These are phyloP conservation scores for Eupsilia transversa DNA, from an alignment of 2,888 invertebrate genomes.

Conservation along the genomic window DNA sequence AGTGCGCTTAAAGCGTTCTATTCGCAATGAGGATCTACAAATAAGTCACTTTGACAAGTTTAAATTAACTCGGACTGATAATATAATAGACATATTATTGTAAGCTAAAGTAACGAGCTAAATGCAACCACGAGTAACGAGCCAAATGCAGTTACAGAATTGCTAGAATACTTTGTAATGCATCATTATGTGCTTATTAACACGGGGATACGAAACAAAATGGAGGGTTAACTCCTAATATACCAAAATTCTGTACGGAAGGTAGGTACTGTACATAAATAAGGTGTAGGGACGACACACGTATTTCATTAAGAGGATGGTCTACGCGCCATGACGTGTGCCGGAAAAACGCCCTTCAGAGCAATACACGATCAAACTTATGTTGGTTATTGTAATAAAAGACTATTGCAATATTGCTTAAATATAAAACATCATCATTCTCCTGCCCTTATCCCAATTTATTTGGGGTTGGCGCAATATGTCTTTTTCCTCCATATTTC, in stretches of 20 bases:
- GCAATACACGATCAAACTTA: too few relatives aligned
- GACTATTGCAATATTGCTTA: not conserved
- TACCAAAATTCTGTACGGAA: not conserved
- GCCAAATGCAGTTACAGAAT: constrained; percentile 23
- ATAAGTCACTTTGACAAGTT: constrained; percentile 39
- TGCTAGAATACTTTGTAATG: constrained; percentile 27
- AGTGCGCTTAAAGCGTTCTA: not conserved
- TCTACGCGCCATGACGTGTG: too few relatives aligned
- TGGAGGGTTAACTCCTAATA: not conserved
- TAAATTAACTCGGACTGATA: constrained; percentile 10
- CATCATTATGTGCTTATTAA: constrained; percentile 26
- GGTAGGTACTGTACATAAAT: not conserved
- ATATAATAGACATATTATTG: constrained; percentile 19
- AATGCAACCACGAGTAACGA: constrained; percentile 1
- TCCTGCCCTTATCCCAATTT: too few relatives aligned
- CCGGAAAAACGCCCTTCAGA: not conserved
- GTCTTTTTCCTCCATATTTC: too few relatives aligned
- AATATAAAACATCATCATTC: too few relatives aligned
- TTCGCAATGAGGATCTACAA: not conserved
- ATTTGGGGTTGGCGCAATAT: too few relatives aligned
- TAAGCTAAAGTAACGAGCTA: constrained; percentile 18
- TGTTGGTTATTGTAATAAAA: not conserved
- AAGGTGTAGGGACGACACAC: not conserved
- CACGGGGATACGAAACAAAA: not conserved
- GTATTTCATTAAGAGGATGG: constrained; percentile 22